phyloP scores from a whole-genome alignment of 2,888 invertebrate species.

The Amaurobius ferox region DNA sequence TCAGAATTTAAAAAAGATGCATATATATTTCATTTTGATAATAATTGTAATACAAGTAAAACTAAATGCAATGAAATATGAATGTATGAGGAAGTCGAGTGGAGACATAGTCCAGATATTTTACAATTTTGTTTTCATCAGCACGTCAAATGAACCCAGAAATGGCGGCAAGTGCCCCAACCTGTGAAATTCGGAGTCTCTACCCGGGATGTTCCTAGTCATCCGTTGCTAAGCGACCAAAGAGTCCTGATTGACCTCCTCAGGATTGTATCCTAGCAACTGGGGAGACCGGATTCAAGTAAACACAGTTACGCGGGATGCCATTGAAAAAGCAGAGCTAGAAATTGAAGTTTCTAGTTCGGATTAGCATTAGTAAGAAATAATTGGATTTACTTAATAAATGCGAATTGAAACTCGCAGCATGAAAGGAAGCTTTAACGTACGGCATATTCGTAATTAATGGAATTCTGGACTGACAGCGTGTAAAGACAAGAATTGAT shows the following conservation, averaged over 20 bases:
- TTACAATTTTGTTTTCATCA: no score
- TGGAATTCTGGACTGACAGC: background rate
- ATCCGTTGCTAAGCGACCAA: conserved; percentile 38
- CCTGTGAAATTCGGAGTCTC: background rate
- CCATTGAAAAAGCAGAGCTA: background rate
- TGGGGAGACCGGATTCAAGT: conserved; percentile 24
- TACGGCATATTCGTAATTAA: background rate
- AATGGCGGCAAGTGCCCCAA: background rate
- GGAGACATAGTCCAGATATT: no score
- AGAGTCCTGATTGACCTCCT: conserved; percentile 62
- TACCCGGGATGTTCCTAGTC: conserved; percentile 35
- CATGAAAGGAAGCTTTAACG: background rate
- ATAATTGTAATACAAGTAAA: no score
- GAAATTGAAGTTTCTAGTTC: background rate
- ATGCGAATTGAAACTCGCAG: no score
- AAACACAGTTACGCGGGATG: conserved; percentile 32
- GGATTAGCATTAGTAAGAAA: background rate
- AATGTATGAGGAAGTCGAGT: no score
- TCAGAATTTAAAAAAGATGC: no score
- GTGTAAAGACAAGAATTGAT: background rate
- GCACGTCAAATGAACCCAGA: background rate
- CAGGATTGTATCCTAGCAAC: conserved; percentile 55
- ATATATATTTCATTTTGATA: no score
- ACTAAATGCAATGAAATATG: no score
- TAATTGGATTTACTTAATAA: background rate